Evolutionary conservation across 2,797 vertebrate genomes (phyloP), one percentile per base, ranked within the genome.

Genomic region (Gallirallus australis): DNA sequence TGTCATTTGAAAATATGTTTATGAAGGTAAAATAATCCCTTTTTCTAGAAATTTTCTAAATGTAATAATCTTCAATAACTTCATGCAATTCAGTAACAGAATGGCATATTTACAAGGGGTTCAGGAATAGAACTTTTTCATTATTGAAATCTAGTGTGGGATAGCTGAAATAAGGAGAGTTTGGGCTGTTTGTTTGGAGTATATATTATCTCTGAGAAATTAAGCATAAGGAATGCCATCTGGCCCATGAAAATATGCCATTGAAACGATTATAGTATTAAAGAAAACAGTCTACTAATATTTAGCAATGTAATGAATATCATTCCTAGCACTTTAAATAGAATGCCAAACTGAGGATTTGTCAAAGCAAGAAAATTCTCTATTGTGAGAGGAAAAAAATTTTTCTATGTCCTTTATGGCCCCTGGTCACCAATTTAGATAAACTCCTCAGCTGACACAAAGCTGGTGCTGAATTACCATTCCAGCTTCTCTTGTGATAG

Each of bases 291-390:
- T 48, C 47, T 48, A 53, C 25, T 63, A 63, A 60, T 56, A 35
- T 93, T 92, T 84, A 89, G 64, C 52, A 56, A 7, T 37, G 31
- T 92, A 73, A 91, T 59, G 52, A 65, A 64, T 93, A 60, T 71
- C 25, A 33, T 12, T 88, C 52, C 65, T 81, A 65, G 20, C 16
- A 61, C 25, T 93, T 86, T 40, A 77, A 89, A 66, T 11, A 82
- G n/a, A 15, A 19, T 47, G 37, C 39, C 37, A 87, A 89, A 11
- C 3, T 0, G 5, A 63, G 54, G 35, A 45, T 76, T 81, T 78
- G 42, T 88, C 75, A 81, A 25, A 64, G 54, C 45, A 69, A 79
- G 45, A 84, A 79, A 92, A 93, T 90, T 86, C 66, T 90, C n/a
- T 15, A 15, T 19, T 76, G 20, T 60, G 45, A 83, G 59, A 84